These are phyloP conservation scores for Saguinus oedipus DNA, from an alignment of 2,797 vertebrate genomes.

Conservation along the genomic window DNA sequence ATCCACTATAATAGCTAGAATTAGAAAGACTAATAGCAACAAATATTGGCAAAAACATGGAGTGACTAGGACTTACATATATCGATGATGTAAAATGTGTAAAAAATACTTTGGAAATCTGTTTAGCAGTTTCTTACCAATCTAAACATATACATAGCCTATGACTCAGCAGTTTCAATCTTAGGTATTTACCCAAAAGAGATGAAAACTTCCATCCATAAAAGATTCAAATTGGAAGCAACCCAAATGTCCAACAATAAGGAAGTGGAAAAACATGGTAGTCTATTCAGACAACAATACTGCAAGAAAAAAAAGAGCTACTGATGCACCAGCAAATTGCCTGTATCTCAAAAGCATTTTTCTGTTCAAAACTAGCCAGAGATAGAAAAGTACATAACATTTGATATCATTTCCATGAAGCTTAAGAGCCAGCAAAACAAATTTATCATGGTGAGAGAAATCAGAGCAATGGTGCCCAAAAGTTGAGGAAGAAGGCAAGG, in stretches of 20 bases:
- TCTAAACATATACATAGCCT: background rate
- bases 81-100: background rate
- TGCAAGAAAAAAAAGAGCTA: background rate
- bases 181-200: background rate
- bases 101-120: conserved; percentile 16
- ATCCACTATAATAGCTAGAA: background rate
- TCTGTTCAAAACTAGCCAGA: conserved; percentile 18
- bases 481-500: background rate
- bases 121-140: background rate
- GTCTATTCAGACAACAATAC: background rate
- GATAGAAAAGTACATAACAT: background rate
- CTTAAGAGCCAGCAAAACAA: background rate
- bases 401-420: background rate
- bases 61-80: background rate
- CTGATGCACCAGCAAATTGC: background rate
- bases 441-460: background rate
- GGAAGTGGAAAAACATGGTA: background rate
- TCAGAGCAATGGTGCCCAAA: background rate
- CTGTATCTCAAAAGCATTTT: background rate
- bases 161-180: background rate
- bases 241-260: background rate
- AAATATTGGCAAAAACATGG: conserved; percentile 10
- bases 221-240: background rate
- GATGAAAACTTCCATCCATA: background rate
- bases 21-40: background rate